These are phyloP conservation scores for Murina feae DNA, from an alignment of 2,113 vertebrate species.

Conservation along the genomic window DNA sequence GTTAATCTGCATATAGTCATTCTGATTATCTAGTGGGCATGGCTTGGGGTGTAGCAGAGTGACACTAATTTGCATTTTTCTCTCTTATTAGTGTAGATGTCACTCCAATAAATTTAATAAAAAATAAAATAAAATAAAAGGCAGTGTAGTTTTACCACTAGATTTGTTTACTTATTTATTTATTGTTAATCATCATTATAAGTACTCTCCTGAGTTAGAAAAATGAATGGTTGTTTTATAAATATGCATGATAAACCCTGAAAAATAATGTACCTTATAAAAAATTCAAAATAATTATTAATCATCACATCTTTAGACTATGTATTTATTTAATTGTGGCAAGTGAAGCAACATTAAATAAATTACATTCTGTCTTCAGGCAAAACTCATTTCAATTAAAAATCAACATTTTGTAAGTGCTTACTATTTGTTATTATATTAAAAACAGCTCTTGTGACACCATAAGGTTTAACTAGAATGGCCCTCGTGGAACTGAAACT, in stretches of 20 bases:
- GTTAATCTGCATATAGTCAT: too few species aligned
- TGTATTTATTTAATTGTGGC: slow-evolving; percentile 72
- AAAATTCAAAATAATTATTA: background rate
- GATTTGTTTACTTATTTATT: background rate
- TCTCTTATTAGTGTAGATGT: too few species aligned
- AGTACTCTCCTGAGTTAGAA: background rate
- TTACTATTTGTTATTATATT: slow-evolving; percentile 73
- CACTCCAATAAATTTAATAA: too few species aligned
- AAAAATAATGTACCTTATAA: background rate
- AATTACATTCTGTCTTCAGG: slow-evolving; percentile 69
- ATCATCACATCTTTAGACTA: slow-evolving; percentile 58
- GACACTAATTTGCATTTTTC: too few species aligned
- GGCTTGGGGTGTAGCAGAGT: too few species aligned
- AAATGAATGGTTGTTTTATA: background rate
- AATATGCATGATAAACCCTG: background rate
- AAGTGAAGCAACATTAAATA: slow-evolving; percentile 57
- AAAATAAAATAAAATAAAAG: background rate
- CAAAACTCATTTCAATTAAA: slow-evolving; percentile 70
- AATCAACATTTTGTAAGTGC: slow-evolving; percentile 64
- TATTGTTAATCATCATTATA: background rate
- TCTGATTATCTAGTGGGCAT: too few species aligned
- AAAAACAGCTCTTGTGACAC: slow-evolving; percentile 61
- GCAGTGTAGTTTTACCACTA: background rate
- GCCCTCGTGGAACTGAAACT: slow-evolving; percentile 26
- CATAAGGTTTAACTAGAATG: slow-evolving; percentile 2